Evolutionary conservation across 92 coral and sea anemone species (phyloP).

Genomic region (Zoanthus solanderi): DNA sequence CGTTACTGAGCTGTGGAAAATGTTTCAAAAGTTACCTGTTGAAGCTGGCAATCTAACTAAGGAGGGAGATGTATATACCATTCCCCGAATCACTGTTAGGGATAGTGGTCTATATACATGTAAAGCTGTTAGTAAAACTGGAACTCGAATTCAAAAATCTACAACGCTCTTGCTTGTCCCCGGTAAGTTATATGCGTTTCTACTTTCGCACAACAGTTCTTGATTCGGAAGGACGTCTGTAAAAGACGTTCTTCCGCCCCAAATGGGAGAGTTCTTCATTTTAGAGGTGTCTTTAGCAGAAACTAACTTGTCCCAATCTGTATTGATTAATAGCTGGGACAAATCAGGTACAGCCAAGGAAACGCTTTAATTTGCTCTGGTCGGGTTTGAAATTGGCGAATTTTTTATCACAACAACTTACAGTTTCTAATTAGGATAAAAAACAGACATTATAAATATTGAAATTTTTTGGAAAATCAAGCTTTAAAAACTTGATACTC

Average conservation of each 20-base stretch:
- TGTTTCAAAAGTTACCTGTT: not conserved
- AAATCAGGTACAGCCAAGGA: too few species aligned
- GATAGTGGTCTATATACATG: not conserved
- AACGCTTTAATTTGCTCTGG: too few species aligned
- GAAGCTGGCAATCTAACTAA: conserved; percentile 5
- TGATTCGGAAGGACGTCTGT: not conserved
- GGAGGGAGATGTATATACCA: not conserved
- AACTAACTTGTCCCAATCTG: too few species aligned
- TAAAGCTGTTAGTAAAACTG: not conserved
- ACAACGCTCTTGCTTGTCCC: not conserved
- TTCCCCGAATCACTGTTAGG: not conserved
- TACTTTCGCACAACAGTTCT: not conserved
- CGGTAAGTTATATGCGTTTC: not conserved
- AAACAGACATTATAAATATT: too few species aligned
- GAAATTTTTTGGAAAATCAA: too few species aligned
- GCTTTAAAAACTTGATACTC: too few species aligned
- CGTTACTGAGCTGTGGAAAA: conserved; percentile 13
- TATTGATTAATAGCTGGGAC: too few species aligned
- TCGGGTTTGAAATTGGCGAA: too few species aligned
- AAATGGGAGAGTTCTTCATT: too few species aligned
- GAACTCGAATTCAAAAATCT: not conserved
- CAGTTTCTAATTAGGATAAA: too few species aligned
- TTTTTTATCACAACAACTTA: too few species aligned
- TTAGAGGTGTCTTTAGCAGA: too few species aligned
- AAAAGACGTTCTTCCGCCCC: not conserved